Evolutionary conservation across 2,888 invertebrate genomes (phyloP).

Genomic region (Calameuta filiformis): DNA sequence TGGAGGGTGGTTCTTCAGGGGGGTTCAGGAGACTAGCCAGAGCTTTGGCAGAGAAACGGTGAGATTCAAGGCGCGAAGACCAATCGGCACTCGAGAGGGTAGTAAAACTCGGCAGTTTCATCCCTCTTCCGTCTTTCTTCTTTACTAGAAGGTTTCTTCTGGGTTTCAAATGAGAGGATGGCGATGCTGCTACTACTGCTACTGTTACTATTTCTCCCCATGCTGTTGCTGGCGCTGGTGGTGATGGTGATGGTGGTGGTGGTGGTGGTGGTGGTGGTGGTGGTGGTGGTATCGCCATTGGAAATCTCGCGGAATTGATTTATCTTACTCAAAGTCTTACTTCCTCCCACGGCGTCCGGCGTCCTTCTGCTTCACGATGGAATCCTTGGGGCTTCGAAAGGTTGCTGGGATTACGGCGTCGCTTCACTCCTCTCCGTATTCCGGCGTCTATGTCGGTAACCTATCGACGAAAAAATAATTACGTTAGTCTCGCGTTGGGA

Average conservation of each 20-base stretch:
- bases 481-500: neutral
- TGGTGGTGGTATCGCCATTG: slow-evolving; percentile 32
- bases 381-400: neutral
- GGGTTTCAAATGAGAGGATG: neutral
- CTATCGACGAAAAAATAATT: neutral
- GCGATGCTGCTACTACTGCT: neutral
- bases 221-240: neutral
- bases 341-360: slow-evolving; percentile 19
- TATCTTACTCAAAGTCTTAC: slow-evolving; percentile 38
- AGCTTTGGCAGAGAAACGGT: neutral
- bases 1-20: neutral
- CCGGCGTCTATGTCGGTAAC: neutral
- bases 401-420: neutral
- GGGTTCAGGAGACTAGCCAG: neutral
- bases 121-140: slow-evolving; percentile 7
- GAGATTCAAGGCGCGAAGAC: neutral
- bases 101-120: slow-evolving; percentile 25
- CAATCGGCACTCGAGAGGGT: slow-evolving; percentile 7
- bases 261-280: slow-evolving; percentile 20
- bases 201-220: neutral
- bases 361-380: slow-evolving; percentile 15
- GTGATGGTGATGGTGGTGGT: slow-evolving; percentile 22
- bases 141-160: neutral
- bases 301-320: slow-evolving; percentile 45
- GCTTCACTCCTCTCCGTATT: neutral